Evolutionary conservation across 2,797 vertebrate species (phyloP).

Genomic region (Betta splendens): DNA sequence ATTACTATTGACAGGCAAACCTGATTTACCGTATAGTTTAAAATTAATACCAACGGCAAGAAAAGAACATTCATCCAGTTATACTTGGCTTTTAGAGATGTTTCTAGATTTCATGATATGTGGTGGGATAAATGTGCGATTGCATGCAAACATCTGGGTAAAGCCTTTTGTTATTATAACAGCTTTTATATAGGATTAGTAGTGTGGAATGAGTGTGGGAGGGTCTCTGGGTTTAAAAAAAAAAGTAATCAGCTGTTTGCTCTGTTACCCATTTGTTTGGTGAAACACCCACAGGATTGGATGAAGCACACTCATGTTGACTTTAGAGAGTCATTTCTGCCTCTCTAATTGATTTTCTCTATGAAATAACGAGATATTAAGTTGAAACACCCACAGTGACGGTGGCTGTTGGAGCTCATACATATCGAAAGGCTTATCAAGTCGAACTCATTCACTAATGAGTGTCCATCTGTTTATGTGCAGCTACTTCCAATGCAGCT

Average conservation of each 20-base stretch:
- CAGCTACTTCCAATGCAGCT: conserved; percentile 41
- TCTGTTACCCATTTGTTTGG: neutral
- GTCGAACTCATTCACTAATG: conserved; percentile 69
- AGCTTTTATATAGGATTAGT: neutral
- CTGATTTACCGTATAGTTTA: neutral
- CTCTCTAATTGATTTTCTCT: conserved; percentile 36
- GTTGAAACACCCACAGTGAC: conserved; percentile 27
- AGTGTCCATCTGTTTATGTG: conserved; percentile 72
- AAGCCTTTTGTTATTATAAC: neutral
- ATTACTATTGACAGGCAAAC: too few relatives aligned
- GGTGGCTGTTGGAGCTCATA: conserved; percentile 34
- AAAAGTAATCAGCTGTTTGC: neutral
- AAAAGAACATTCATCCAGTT: neutral
- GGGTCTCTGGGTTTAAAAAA: conserved; percentile 3
- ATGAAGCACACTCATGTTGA: conserved; percentile 9
- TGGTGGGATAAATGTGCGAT: neutral
- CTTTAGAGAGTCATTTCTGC: conserved; percentile 20
- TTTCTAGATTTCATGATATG: neutral
- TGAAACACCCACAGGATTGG: conserved; percentile 9
- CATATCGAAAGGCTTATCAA: conserved; percentile 59
- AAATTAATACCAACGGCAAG: neutral
- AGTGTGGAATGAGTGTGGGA: neutral
- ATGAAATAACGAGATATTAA: conserved; percentile 33
- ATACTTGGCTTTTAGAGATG: neutral
- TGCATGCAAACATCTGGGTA: too few relatives aligned